phyloP scores from a whole-genome alignment of 2,113 vertebrate species.

The Hiodon alosoides region DNA sequence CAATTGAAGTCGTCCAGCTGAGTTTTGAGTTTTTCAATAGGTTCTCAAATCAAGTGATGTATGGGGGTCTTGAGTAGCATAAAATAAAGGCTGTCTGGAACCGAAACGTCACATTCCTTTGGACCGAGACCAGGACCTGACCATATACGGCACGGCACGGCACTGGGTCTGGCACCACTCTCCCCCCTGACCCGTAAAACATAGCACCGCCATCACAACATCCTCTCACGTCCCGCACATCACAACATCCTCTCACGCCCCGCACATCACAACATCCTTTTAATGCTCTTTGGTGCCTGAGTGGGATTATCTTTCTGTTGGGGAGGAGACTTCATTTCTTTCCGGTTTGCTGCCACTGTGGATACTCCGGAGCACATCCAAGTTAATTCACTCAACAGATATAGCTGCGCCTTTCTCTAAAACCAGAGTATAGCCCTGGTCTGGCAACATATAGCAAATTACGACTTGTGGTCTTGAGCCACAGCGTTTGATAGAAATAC shows the following conservation, averaged over 20 bases:
- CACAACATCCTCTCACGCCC: not conserved
- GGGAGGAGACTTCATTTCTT: not conserved
- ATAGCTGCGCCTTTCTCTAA: not conserved
- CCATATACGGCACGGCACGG: not conserved
- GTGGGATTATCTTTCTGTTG: not conserved
- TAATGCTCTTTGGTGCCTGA: constrained; percentile 9
- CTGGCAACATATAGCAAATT: not conserved
- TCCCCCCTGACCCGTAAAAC: constrained; percentile 25
- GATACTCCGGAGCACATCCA: not conserved
- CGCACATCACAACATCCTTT: not conserved
- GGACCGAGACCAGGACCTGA: no score
- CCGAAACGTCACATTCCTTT: no score
- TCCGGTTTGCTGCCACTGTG: not conserved
- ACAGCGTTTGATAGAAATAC: constrained; percentile 4
- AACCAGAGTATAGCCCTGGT: constrained; percentile 13
- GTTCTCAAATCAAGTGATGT: not conserved
- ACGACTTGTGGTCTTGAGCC: not conserved
- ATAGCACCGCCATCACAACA: constrained; percentile 25
- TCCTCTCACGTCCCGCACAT: not conserved
- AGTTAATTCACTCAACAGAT: not conserved
- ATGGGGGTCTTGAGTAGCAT: not conserved
- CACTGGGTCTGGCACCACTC: constrained; percentile 36
- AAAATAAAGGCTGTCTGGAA: constrained; percentile 27
- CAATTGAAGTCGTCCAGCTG: constrained; percentile 1
- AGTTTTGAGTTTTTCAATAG: not conserved